phyloP scores from a whole-genome alignment of 2,113 vertebrate species.

The Gambusia affinis region DNA sequence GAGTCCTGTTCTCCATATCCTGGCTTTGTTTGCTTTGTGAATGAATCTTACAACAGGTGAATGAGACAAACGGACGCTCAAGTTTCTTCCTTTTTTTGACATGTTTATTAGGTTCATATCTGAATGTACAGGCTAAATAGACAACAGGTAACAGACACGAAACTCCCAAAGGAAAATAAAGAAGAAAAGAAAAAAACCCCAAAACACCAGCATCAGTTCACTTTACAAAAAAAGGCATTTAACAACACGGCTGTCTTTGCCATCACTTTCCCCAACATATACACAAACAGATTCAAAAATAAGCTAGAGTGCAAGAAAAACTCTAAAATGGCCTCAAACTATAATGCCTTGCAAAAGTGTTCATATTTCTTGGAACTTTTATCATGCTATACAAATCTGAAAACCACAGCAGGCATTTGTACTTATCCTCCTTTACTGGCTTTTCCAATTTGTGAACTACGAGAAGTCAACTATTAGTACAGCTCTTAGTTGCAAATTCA shows the following conservation, averaged over 20 bases:
- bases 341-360: neutral
- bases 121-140: conserved; percentile 77
- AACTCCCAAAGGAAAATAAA: conserved; percentile 59
- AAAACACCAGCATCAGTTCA: conserved; percentile 72
- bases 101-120: conserved; percentile 80
- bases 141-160: conserved; percentile 77
- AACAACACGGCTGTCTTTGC: conserved; percentile 51
- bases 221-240: conserved; percentile 65
- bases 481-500: neutral
- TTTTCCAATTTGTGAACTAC: neutral
- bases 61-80: conserved; percentile 26
- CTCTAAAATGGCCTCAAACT: conserved; percentile 34
- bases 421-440: neutral
- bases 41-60: conserved; percentile 19
- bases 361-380: neutral
- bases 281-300: neutral
- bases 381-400: neutral
- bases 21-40: conserved; percentile 9
- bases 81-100: conserved; percentile 41
- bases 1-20: conserved; percentile 9
- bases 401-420: neutral
- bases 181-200: conserved; percentile 14
- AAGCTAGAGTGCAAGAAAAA: conserved; percentile 20
- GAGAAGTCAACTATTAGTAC: neutral
- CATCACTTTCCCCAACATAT: conserved; percentile 16